Evolutionary conservation across 2,797 vertebrate genomes (phyloP).

Genomic region (Macrochelys suwanniensis): DNA sequence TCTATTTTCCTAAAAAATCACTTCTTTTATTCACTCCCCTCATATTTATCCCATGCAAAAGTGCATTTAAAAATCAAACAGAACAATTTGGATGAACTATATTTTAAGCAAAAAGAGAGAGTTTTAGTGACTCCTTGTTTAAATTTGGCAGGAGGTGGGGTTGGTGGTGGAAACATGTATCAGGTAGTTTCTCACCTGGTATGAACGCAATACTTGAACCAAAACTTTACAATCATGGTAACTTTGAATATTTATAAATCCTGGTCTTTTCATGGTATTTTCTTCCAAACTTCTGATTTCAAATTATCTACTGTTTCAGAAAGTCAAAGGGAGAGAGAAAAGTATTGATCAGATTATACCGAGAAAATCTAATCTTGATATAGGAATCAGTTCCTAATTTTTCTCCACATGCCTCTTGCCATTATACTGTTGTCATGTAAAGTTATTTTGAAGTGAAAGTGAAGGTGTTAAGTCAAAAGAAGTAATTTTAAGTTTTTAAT

Average conservation of each 20-base stretch:
- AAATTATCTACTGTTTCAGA: slow-evolving; percentile 20
- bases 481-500: slow-evolving; percentile 72
- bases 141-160: not conserved
- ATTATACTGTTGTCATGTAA: slow-evolving; percentile 21
- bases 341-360: slow-evolving; percentile 31
- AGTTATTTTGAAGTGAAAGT: slow-evolving; percentile 33
- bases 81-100: not conserved
- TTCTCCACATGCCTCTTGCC: slow-evolving; percentile 12
- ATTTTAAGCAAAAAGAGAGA: not conserved
- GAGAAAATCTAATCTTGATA: slow-evolving; percentile 14
- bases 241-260: not conserved
- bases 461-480: slow-evolving; percentile 51
- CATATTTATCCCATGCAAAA: not conserved
- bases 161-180: not conserved
- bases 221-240: not conserved
- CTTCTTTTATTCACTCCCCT: not conserved
- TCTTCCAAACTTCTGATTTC: slow-evolving; percentile 6
- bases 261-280: not conserved
- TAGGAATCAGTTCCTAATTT: not conserved
- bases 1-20: slow-evolving; percentile 1
- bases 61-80: slow-evolving; percentile 10
- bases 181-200: not conserved
- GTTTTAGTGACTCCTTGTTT: not conserved
- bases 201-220: not conserved
- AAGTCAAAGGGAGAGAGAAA: slow-evolving; percentile 45